phyloP scores from a whole-genome alignment of 2,797 vertebrate genomes.

The Acrossocheilus wenchowensis region DNA sequence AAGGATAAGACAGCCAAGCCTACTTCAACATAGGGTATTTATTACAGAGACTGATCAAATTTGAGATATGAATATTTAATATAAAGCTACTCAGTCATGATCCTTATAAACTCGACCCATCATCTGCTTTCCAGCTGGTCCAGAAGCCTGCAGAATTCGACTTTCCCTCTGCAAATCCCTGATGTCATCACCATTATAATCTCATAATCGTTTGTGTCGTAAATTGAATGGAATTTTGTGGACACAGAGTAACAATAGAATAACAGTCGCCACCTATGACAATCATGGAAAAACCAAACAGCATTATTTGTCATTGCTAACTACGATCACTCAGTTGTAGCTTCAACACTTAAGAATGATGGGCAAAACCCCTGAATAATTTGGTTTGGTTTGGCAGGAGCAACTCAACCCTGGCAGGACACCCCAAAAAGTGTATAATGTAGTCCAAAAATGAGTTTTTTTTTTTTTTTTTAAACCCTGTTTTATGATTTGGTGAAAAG shows the following conservation, averaged over 20 bases:
- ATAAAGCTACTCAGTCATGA: constrained; percentile 13
- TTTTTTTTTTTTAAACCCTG: background rate
- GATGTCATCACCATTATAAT: background rate
- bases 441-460: background rate
- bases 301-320: background rate
- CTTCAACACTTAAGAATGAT: background rate
- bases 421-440: background rate
- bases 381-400: constrained; percentile 10
- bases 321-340: background rate
- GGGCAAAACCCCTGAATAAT: constrained; percentile 3
- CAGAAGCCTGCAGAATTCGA: background rate
- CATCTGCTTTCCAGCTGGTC: constrained; percentile 38
- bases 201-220: background rate
- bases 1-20: background rate
- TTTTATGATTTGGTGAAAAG: background rate
- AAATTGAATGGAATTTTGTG: constrained; percentile 4
- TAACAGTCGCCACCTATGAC: background rate
- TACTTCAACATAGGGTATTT: constrained; percentile 26
- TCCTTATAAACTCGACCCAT: background rate
- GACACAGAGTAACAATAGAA: background rate
- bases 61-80: constrained; percentile 40
- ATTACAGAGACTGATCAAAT: constrained; percentile 35
- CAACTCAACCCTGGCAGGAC: constrained; percentile 13
- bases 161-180: background rate
- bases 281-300: constrained; percentile 2